Conservation (phyloP, 2,888 invertebrate genomes). For the Pinctada fucata region DNA sequence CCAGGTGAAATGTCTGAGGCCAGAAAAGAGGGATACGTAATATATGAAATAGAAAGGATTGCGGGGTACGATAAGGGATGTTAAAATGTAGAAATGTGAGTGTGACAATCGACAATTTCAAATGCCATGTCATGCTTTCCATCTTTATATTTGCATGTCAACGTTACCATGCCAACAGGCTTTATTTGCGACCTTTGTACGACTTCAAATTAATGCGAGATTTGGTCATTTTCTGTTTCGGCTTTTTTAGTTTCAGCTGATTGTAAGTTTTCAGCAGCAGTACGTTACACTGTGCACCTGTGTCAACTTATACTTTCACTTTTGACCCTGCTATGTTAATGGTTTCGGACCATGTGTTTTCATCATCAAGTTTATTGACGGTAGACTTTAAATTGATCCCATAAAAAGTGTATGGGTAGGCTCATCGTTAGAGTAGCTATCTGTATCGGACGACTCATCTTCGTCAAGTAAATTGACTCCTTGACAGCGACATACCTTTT, state of each 20-base stretch:
- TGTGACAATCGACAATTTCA: constrained; percentile 16
- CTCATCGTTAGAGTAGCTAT: background rate
- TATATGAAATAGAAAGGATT: too few relatives aligned
- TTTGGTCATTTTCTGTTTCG: background rate
- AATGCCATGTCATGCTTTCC: background rate
- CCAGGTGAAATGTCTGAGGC: too few relatives aligned
- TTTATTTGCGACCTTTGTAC: constrained; percentile 24
- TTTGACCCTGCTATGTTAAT: background rate
- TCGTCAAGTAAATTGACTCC: too few relatives aligned
- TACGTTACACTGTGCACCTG: constrained; percentile 20
- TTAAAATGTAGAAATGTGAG: too few relatives aligned
- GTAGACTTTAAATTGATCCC: constrained; percentile 5
- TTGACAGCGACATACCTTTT: constrained; percentile 13
- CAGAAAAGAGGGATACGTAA: too few relatives aligned
- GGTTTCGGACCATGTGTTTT: constrained; percentile 10
- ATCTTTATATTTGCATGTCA: constrained; percentile 11
- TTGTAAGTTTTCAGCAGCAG: constrained; percentile 8
- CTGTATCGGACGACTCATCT: background rate
- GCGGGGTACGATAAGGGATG: too few relatives aligned
- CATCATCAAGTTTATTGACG: constrained; percentile 21
- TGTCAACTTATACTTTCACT: constrained; percentile 19
- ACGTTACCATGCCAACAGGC: constrained; percentile 9
- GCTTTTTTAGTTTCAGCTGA: background rate
- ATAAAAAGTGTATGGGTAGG: background rate
- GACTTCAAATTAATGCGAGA: constrained; percentile 1